These are phyloP conservation scores for Collichthys lucidus DNA, from an alignment of 2,113 vertebrate genomes.

Conservation along the genomic window DNA sequence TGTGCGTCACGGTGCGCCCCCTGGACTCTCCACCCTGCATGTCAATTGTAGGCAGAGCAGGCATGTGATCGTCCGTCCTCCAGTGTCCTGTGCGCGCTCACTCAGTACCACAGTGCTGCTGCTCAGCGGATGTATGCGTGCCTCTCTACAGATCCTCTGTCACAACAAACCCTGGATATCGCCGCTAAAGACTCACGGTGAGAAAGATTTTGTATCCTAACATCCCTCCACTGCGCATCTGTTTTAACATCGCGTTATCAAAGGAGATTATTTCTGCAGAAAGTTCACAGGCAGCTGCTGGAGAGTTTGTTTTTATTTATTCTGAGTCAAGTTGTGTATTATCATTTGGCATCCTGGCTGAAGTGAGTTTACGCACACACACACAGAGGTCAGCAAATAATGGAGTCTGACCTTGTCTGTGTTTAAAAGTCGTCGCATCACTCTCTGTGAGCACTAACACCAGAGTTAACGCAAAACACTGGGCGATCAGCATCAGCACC, in stretches of 20 bases:
- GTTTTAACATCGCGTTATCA: too few relatives aligned
- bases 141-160: slow-evolving; percentile 9
- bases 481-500: slow-evolving; percentile 31
- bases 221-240: background rate
- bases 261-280: background rate
- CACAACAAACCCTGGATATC: slow-evolving; percentile 27
- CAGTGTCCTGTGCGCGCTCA: slow-evolving; percentile 46
- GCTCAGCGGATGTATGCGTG: slow-evolving; percentile 42
- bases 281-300: slow-evolving; percentile 52
- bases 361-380: slow-evolving; percentile 1
- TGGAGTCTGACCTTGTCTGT: slow-evolving; percentile 65
- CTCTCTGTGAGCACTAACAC: background rate
- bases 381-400: slow-evolving; percentile 21
- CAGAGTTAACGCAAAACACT: background rate
- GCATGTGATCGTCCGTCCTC: slow-evolving; percentile 70
- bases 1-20: slow-evolving; percentile 77
- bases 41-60: slow-evolving; percentile 56
- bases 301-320: slow-evolving; percentile 2
- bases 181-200: slow-evolving; percentile 54
- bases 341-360: background rate
- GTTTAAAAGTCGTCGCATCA: slow-evolving; percentile 30
- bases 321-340: background rate
- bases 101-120: slow-evolving; percentile 43
- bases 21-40: slow-evolving; percentile 62
- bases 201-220: slow-evolving; percentile 29